Base-by-base conservation (phyloP, 2,797 vertebrate species). In the Acipenser oxyrinchus region DNA sequence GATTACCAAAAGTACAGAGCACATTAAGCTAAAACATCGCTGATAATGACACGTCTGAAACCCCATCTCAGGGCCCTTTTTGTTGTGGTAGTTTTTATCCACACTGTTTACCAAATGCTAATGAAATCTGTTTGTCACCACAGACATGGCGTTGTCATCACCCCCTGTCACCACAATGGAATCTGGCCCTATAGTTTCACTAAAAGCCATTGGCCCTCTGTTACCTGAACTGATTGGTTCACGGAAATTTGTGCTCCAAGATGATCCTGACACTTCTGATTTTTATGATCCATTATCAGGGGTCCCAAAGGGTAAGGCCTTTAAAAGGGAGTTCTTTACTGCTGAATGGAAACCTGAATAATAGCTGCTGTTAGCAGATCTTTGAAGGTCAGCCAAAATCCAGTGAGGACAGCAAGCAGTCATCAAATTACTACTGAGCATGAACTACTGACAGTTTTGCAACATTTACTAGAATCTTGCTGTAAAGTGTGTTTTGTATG, bases 251-350 rank as follows among this genome's bases (percentile, higher is more conserved):
- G 86, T 93, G 90, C 92, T 86, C 82, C 93, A 92, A 91, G 95
- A 96, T 89, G 94, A 96, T 85, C 93, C 94, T 88, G 92, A 92
- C 84, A 93, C 93, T 87, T 95, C 95, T 83, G 90, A 94, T 93
- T 93, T 93, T 92, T 92, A 94, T 94, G 92, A 94, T 89, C 88
- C 92, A 88, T 90, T 94, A 89, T 93, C 94, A 90, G 93, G 92
- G 93, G 92, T 92, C 87, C 91, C 88, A 83, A 94, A 98, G 94
- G 97, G 97, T 99, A 99, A 99, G 96, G 93, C 93, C 91, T 89
- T n/a, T 70, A 75, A 76, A 88, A 89, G 90, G 91, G 88, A 84
- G 85, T 86, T 84, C 85, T 76, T 83, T 79, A 78, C 77, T 79
- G 87, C 90, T 91, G 91, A 88, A 86, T 88, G 89, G 91, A 94